These are phyloP conservation scores for Ctenosaura bakeri DNA, from an alignment of 2,797 vertebrate species.

Conservation along the genomic window DNA sequence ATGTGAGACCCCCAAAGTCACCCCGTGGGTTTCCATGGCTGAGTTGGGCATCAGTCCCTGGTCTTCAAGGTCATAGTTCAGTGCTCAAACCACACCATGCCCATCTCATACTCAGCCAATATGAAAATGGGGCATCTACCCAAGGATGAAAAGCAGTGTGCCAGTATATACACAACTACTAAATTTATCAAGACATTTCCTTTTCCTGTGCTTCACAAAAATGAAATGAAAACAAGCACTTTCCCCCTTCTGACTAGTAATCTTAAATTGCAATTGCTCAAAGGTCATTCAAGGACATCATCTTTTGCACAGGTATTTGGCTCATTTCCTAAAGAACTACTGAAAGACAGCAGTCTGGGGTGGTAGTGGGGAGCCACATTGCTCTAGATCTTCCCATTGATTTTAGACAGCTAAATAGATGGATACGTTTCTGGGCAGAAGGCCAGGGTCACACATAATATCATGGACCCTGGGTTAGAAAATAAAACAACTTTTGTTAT, in stretches of 20 bases:
- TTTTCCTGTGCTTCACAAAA: conserved; percentile 8
- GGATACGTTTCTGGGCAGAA: conserved; percentile 41
- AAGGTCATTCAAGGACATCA: conserved; percentile 75
- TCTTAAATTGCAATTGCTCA: conserved; percentile 73
- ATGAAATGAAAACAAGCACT: conserved; percentile 56
- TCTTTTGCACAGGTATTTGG: conserved; percentile 73
- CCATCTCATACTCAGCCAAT: neutral
- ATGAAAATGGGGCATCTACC: neutral
- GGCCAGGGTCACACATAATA: conserved; percentile 62
- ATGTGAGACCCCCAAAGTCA: too few relatives aligned
- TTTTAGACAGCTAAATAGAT: conserved; percentile 22
- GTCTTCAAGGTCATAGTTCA: too few relatives aligned
- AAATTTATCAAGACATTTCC: neutral
- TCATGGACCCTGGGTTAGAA: conserved; percentile 77
- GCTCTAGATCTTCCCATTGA: neutral
- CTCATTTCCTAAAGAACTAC: conserved; percentile 72
- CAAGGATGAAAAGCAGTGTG: neutral
- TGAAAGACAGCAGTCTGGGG: conserved; percentile 2
- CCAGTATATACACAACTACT: neutral
- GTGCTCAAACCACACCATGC: too few relatives aligned
- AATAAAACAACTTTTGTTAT: conserved; percentile 67
- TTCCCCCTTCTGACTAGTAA: conserved; percentile 76
- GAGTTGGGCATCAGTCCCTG: too few relatives aligned
- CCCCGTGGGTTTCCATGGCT: too few relatives aligned
- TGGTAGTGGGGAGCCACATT: neutral